Evolutionary conservation across 2,888 invertebrate genomes (phyloP).

Genomic region (Conistra vaccinii): DNA sequence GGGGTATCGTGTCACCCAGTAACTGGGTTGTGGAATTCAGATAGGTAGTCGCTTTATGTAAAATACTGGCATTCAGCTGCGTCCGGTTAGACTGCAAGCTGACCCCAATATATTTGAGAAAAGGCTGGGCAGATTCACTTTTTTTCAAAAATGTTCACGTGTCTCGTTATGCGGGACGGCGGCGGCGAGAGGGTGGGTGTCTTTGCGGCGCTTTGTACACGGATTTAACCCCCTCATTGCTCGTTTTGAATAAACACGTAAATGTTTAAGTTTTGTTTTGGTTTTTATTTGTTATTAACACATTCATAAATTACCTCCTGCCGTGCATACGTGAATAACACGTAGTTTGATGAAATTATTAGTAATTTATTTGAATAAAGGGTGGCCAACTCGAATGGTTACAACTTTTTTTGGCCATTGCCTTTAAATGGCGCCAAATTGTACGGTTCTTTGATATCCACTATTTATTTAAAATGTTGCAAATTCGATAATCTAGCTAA

Average conservation of each 20-base stretch:
- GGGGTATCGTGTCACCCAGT: no score
- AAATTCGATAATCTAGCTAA: no score
- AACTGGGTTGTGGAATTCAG: no score
- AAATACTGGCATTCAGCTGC: no score
- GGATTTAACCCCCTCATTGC: slow-evolving; percentile 34
- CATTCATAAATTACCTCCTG: neutral
- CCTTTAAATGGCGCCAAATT: no score
- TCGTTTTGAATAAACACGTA: slow-evolving; percentile 30
- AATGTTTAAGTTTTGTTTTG: slow-evolving; percentile 32
- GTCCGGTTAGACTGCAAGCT: no score
- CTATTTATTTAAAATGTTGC: no score
- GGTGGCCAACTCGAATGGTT: no score
- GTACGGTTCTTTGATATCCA: no score
- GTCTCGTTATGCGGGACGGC: slow-evolving; percentile 28
- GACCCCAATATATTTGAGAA: no score
- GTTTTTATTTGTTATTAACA: slow-evolving; percentile 6
- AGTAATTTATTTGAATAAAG: neutral
- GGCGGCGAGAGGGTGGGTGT: slow-evolving; percentile 30
- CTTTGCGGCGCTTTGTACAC: slow-evolving; percentile 48
- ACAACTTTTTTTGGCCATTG: no score
- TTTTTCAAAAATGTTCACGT: slow-evolving; percentile 45
- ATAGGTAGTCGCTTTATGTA: no score
- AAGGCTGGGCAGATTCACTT: slow-evolving; percentile 13
- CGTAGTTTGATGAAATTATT: neutral
- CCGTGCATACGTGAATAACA: neutral